Evolutionary conservation across 92 coral and sea anemone genomes (phyloP).

Genomic region (Actinostola sp.): DNA sequence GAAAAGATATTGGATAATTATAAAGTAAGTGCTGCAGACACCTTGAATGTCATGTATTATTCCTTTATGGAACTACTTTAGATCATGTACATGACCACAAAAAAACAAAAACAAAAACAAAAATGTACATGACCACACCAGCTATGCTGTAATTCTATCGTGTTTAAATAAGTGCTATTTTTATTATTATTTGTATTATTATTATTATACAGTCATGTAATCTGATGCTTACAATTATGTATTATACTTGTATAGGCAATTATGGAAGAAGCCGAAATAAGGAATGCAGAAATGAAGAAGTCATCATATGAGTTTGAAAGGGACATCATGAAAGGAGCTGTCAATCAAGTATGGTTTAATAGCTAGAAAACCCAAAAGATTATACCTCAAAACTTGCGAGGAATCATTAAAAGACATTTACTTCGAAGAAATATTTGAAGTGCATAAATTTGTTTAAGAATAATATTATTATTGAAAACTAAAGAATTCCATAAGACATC

Average conservation of each 20-base stretch:
- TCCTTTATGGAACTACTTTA: too few relatives aligned
- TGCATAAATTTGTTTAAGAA: background rate
- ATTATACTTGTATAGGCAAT: constrained; percentile 70
- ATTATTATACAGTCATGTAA: background rate
- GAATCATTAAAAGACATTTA: too few relatives aligned
- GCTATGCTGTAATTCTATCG: too few relatives aligned
- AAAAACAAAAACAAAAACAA: background rate
- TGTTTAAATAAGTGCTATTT: background rate
- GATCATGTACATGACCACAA: background rate
- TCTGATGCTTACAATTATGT: background rate
- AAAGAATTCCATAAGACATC: too few relatives aligned
- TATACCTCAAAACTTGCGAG: too few relatives aligned
- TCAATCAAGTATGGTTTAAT: constrained; percentile 80
- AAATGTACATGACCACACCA: too few relatives aligned
- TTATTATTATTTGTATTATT: background rate
- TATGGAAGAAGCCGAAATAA: constrained; percentile 99
- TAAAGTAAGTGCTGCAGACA: constrained; percentile 83
- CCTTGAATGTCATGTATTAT: background rate
- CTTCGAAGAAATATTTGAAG: too few relatives aligned
- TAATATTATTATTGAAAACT: too few relatives aligned
- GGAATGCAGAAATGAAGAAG: constrained; percentile 94
- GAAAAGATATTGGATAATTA: constrained; percentile 95
- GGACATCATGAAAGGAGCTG: constrained; percentile 96
- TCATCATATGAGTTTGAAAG: constrained; percentile 94
- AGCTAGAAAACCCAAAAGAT: too few relatives aligned